Base-by-base conservation (phyloP, 2,113 vertebrate genomes). In the Phocoena phocoena region DNA sequence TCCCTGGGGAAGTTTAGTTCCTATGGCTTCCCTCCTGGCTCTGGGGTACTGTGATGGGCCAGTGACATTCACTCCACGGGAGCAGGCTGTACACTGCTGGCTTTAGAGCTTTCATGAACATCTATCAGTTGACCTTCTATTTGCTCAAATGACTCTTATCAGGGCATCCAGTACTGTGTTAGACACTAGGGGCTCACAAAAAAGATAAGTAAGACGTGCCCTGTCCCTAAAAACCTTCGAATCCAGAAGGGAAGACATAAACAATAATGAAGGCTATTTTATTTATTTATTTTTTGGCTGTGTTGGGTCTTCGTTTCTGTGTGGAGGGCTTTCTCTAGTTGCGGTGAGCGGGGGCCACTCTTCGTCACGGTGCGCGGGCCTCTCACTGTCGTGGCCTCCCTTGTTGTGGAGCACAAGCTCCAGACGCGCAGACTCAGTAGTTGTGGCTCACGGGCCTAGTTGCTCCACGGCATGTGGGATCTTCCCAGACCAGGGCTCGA, bases 71-170 rank as follows among this genome's bases (percentile, higher is more conserved):
- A 50, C 17, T 31, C 9, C 33, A 28, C 13, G 0, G 2, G 8
- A 1, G 1, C 2, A 5, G 62, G 14, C 55, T 68, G 23, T 3
- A 0, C 73, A 68, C 55, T 85, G 47, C 73, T 77, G 44, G 9
- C 74, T 21, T 44, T 7, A 26, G 73, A 76, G 17, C 14, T 86
- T 26, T 92, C 23, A 23, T n/a, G 20, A 20, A 44, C 68, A 26
- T 14, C n/a, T 65, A 20, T n/a, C 10, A 70, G 23, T 14, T 5
- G 70, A 79, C 7, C 8, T 80, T 88, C 44, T 21, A 28, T 47
- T 18, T 88, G 63, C 77, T 38, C 53, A 87, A 65, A 79, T 77
- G 86, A 44, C 79, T 71, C 62, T 86, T 67, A 38, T 47, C 62
- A 44, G 44, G 41, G 28, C 25, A 33, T 55, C 13, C n/a, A 55